Conservation (phyloP, 2,888 invertebrate species). For the Sesia bembeciformis region DNA sequence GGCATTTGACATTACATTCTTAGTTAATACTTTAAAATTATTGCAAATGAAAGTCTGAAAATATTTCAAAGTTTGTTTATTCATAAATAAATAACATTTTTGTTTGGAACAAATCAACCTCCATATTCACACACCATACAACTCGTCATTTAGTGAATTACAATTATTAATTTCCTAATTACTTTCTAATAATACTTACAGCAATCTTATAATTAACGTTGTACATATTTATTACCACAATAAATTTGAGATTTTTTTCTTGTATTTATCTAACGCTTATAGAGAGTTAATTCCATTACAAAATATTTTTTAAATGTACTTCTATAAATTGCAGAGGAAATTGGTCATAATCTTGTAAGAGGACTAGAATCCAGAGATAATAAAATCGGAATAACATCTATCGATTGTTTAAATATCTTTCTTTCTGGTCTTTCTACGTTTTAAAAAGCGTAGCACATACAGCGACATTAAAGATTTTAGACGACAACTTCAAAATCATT, state of each 20-base stretch:
- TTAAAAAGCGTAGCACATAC: no score
- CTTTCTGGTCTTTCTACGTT: no score
- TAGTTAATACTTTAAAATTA: no score
- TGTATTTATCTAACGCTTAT: conserved; percentile 63
- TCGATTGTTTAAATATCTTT: no score
- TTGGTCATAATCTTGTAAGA: conserved; percentile 35
- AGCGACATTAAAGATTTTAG: background rate
- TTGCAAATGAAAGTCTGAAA: conserved; percentile 28
- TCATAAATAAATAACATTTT: conserved; percentile 75
- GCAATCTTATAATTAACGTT: conserved; percentile 66
- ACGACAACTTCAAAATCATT: background rate
- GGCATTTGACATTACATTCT: no score
- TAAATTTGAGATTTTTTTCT: conserved; percentile 68
- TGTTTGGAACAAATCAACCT: conserved; percentile 74
- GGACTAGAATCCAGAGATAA: no score
- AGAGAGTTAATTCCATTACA: conserved; percentile 66
- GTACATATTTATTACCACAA: conserved; percentile 72
- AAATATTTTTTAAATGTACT: conserved; percentile 32
- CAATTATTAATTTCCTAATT: conserved; percentile 67
- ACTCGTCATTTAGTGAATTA: conserved; percentile 66
- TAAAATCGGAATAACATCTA: no score
- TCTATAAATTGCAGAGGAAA: conserved; percentile 14
- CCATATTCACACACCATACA: conserved; percentile 70
- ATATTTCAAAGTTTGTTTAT: conserved; percentile 71
- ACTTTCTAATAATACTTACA: conserved; percentile 73